Base-by-base conservation (phyloP, 2,888 invertebrate species). In the Nyleta sp. region DNA sequence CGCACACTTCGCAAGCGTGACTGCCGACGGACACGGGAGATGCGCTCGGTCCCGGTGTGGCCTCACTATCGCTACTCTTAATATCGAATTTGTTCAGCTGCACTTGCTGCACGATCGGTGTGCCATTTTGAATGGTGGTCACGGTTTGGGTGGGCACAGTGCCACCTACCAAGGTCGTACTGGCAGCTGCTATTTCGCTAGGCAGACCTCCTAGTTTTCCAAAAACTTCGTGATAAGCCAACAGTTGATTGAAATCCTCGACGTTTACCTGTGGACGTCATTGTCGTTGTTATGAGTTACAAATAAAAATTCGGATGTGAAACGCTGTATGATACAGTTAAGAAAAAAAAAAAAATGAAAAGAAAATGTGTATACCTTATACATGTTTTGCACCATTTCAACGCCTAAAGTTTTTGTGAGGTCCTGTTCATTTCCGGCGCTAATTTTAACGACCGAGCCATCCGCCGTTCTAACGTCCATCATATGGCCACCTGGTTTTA, bases 161-260 rank as follows among this genome's bases (percentile, higher is more conserved):
- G 13, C 89, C 87, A 35, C 89, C 88, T 13, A 89, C 89, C 13
- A 90, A 72, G 13, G 90, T 89, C 52, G 92, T 92, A 72, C 92
- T 91, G 60, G 92, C 91, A 65, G 91, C 91, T 38, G 91, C 90
- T 65, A 92, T 91, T 83, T 92, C 92, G 80, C 92, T 92, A 83
- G 94, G 94, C 73, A 95, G 90, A 18, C 74, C 74, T 6, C 78
- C 78, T 1, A 74, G 65, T 87, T 95, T 95, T 24, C 95, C 95
- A 87, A 95, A 96, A 46, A 96, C 96, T 91, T 96, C 96, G 87
- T 96, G 96, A 91, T 96, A 96, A 40, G 96, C 96, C 80, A 96
- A 91, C 82, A 96, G 91, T 87, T 96, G 96, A 82, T 96, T 96
- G 64, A 96, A 93, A 11, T 96, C 96, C 88, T 96, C 96, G 6